Base-by-base conservation (phyloP, 2,797 vertebrate species). In the Enteromius radiatus region DNA sequence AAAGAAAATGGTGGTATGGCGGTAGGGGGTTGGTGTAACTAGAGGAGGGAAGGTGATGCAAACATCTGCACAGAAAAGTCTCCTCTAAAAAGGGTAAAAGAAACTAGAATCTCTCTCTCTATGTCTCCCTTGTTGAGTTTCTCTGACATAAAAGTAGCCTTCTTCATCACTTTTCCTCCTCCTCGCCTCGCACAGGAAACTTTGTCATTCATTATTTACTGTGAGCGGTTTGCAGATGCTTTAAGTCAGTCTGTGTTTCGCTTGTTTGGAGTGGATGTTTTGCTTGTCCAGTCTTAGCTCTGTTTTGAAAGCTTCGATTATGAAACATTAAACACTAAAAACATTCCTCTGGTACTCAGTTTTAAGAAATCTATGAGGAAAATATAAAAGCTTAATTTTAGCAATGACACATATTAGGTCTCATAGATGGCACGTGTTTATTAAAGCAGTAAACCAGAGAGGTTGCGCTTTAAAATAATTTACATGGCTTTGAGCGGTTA, bases 151-250 rank as follows among this genome's bases (percentile, higher is more conserved):
- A 85, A 80, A 23, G 36, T 47, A 61, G 73, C 47, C 80, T 54
- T 52, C 75, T 75, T 80, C 56, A 69, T 71, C 54, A 70, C 36
- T 33, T 63, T 70, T 75, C 77, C 71, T 77, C 64, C 36, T 79
- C 5, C 68, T 85, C 70, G 49, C 56, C 67, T 71, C 82, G 65
- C 64, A 71, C 56, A 70, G 75, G 14, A 64, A 83, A 74, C 65
- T 84, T 84, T 84, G 76, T 79, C 75, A 85, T 85, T 86, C 85
- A 86, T 89, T 87, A 90, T 88, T 83, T 73, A 87, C 71, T 7
- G 36, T 52, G 70, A 49, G 28, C 26, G 17, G 63, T 80, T 67
- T 80, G 81, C 67, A 59, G 36, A 70, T 70, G 49, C 59, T 78
- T 83, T 71, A 56, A 80, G 47, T 73, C 63, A 56, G 47, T 28